Evolutionary conservation across 2,113 vertebrate genomes (phyloP).

Genomic region (Tringa solitaria): DNA sequence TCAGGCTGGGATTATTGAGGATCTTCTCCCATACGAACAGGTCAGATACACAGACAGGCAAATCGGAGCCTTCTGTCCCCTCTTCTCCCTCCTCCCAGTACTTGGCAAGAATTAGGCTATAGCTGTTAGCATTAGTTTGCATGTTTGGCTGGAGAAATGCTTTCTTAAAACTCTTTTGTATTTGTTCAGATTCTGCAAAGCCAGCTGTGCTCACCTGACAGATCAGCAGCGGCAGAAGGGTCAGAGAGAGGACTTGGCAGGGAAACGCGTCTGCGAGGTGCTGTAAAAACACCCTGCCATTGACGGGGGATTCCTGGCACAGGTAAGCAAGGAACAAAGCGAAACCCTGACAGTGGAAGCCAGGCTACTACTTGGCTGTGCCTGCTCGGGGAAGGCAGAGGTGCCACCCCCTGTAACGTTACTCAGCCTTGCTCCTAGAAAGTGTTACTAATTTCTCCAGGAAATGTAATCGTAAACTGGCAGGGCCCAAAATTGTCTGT

Average conservation of each 20-base stretch:
- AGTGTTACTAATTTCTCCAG: background rate
- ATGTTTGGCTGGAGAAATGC: background rate
- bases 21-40: background rate
- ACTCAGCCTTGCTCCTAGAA: background rate
- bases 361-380: background rate
- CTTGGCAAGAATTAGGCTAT: background rate
- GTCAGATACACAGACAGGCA: background rate
- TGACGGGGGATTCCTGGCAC: background rate
- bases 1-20: background rate
- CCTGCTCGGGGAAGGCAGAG: background rate
- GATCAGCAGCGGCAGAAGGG: background rate
- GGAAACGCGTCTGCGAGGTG: background rate
- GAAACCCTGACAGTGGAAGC: background rate
- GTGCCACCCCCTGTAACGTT: background rate
- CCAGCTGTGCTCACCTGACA: background rate
- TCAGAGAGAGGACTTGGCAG: background rate
- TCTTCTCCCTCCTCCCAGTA: background rate
- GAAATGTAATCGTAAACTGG: background rate
- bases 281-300: background rate
- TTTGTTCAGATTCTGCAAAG: background rate
- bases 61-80: background rate
- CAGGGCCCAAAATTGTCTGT: background rate
- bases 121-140: background rate
- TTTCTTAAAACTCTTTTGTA: background rate
- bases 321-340: background rate